Conservation (phyloP, 1,140 invertebrate species). For the Ladona fulva region DNA sequence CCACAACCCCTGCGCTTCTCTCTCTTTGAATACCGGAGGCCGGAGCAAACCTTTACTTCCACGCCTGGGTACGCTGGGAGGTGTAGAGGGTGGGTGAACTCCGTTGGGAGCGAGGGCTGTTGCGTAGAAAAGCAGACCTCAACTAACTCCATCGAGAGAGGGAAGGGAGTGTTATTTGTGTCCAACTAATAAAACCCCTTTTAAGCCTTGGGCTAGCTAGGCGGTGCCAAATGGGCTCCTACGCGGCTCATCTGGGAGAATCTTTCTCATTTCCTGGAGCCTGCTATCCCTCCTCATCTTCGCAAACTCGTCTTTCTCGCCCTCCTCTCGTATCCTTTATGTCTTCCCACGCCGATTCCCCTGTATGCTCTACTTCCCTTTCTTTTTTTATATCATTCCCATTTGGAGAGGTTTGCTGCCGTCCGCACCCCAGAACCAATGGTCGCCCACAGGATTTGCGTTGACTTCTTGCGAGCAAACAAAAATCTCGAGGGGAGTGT, state of each 20-base stretch:
- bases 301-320: not conserved
- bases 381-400: not conserved
- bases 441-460: not conserved
- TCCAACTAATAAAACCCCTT: constrained; percentile 6
- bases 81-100: not conserved
- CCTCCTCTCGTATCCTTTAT: not conserved
- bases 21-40: not conserved
- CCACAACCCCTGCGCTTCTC: not conserved
- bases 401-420: not conserved
- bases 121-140: not conserved
- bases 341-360: not conserved
- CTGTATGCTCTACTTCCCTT: not conserved
- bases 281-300: not conserved
- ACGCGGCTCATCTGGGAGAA: not conserved
- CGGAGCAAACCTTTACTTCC: not conserved
- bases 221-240: not conserved
- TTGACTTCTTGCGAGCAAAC: constrained; percentile 1
- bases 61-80: not conserved
- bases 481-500: not conserved
- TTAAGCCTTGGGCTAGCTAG: not conserved
- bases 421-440: not conserved
- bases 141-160: not conserved
- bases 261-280: constrained; percentile 2
- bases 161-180: not conserved
- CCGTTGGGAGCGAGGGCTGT: not conserved